Evolutionary conservation across 2,888 invertebrate genomes (phyloP), one percentile per base, ranked within the genome.

Genomic region (Eupelmus urozonus): DNA sequence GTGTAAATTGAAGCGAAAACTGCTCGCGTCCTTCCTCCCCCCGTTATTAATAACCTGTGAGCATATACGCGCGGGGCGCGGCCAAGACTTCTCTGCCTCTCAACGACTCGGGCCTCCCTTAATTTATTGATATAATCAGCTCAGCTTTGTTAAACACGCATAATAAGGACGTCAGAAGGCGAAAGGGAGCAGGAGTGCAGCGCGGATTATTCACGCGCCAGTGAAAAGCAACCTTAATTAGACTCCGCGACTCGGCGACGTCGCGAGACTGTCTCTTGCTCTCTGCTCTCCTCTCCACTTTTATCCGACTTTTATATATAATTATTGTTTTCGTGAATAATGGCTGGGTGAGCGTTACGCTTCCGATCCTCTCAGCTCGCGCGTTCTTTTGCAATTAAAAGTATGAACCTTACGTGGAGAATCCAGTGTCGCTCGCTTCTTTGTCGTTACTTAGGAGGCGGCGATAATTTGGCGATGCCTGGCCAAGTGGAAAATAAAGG

Each of bases 71-170:
- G 40, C 55, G 45, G 2, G 18, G 45, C 55, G 67, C 51, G 75
- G 40, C 65, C 73, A 74, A 78, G 79, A 80, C 74, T 75, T 80
- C 71, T 63, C 73, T 40, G 29, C 62, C 23, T 82, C 81, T 82
- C 85, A 86, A 88, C 45, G 3, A 3, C 9, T 34, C 9, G 3
- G 9, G 7, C 49, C n/a, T 75, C 83, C 81, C 82, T 85, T 86
- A 88, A 88, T 88, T 88, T 88, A 88, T 88, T 87, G 88, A 87
- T 86, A 87, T 87, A 87, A 87, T 88, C 87, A 86, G 87, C 87
- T 87, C 85, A 85, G 85, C 85, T 86, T 86, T 86, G 87, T 87
- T 86, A 85, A 86, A 84, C 84, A 82, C 84, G 85, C 84, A 85
- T 86, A 85, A 86, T 86, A 84, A 86, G 85, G 80, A 82, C 82